Percentiles rank a stretch among this genome's conserved stretches.
phyloP scores from a whole-genome alignment of 2,888 invertebrate species.

The Cerastis rubricosa region DNA sequence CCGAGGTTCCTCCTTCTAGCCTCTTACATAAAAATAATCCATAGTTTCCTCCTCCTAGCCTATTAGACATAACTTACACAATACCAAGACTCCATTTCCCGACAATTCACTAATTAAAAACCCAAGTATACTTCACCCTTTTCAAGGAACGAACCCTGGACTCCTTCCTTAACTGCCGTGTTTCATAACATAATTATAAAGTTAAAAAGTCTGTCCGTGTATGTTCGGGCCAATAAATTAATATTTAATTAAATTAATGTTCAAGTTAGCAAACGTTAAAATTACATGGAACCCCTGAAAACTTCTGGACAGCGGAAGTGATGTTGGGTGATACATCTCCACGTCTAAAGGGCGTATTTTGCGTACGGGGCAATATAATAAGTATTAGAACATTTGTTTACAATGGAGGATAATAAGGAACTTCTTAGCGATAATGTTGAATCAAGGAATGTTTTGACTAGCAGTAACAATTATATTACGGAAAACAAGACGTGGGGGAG shows the following conservation, averaged over 20 bases:
- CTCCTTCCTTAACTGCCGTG: neutral
- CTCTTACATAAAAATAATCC: no score
- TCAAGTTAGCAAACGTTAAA: neutral
- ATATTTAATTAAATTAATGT: neutral
- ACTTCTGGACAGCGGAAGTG: neutral
- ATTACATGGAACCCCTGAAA: neutral
- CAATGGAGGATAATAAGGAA: neutral
- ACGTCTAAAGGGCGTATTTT: no score
- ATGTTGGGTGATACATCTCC: no score
- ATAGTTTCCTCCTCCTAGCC: no score
- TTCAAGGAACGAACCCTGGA: neutral
- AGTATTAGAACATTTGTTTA: neutral
- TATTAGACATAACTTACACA: neutral
- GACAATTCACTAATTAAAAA: neutral
- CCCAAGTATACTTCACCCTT: neutral
- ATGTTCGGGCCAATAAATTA: neutral
- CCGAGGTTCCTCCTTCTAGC: no score
- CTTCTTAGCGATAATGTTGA: neutral
- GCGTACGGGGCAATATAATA: no score
- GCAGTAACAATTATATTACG: neutral
- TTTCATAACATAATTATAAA: slow-evolving; percentile 2
- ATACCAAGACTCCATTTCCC: neutral
- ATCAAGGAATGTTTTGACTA: neutral
- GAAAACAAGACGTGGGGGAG: slow-evolving; percentile 1
- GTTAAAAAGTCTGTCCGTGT: neutral